phyloP scores from a whole-genome alignment of 1,140 invertebrate genomes.

The Schmidtea mediterranea region DNA sequence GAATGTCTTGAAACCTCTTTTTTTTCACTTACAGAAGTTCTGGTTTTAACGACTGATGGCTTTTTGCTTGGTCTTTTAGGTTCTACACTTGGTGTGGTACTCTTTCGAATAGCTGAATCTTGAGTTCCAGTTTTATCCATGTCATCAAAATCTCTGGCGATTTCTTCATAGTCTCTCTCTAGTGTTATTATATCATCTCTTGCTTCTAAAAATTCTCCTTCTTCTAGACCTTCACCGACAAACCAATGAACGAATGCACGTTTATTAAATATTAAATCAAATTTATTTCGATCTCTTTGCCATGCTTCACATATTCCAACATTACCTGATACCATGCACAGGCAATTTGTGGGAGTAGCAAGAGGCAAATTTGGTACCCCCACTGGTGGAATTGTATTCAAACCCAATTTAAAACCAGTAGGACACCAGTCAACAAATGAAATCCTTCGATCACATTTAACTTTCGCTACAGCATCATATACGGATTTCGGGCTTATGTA shows the following conservation, averaged over 20 bases:
- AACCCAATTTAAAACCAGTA: slow-evolving; percentile 35
- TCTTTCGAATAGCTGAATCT: neutral
- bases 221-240: slow-evolving; percentile 8
- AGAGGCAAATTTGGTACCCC: slow-evolving; percentile 16
- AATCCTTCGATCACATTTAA: slow-evolving; percentile 7
- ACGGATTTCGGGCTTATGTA: no score
- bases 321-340: slow-evolving; percentile 50
- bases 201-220: slow-evolving; percentile 12
- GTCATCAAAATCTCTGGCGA: neutral
- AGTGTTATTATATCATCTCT: slow-evolving; percentile 11
- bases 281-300: slow-evolving; percentile 14
- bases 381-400: slow-evolving; percentile 18
- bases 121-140: neutral
- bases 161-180: slow-evolving; percentile 9
- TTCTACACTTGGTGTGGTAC: no score
- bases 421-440: no score
- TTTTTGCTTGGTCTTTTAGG: no score
- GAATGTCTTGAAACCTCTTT: no score
- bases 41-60: no score
- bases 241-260: slow-evolving; percentile 11
- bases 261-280: slow-evolving; percentile 8
- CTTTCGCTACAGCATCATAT: neutral
- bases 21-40: no score
- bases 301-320: slow-evolving; percentile 40
- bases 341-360: slow-evolving; percentile 23